phyloP scores from a whole-genome alignment of 2,113 vertebrate species.

The Aptenodytes forsteri region DNA sequence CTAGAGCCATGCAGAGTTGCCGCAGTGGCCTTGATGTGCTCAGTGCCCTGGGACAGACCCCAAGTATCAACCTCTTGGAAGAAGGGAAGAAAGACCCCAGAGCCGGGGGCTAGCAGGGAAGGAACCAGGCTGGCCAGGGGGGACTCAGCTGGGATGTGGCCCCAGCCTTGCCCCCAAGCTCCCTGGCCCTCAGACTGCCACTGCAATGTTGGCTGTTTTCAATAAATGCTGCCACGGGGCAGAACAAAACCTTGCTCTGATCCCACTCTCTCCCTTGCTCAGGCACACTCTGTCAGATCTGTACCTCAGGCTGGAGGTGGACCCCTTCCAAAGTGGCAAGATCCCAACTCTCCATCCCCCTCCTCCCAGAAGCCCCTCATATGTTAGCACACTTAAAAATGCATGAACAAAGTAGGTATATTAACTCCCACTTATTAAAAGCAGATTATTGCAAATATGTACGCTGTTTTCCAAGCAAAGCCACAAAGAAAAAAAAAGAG shows the following conservation, averaged over 20 bases:
- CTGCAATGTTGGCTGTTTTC: background rate
- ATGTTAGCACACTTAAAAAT: background rate
- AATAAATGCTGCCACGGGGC: background rate
- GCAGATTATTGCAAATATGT: background rate
- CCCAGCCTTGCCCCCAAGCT: background rate
- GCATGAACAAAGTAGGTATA: background rate
- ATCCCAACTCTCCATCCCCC: background rate
- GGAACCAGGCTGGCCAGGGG: background rate
- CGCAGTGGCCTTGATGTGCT: rapidly evolving
- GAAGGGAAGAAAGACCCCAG: background rate
- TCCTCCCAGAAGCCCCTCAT: background rate
- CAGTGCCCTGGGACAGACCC: background rate
- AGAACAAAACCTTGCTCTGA: background rate
- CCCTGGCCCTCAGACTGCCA: background rate
- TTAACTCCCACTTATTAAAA: background rate
- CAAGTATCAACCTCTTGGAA: background rate
- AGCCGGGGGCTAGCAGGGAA: background rate
- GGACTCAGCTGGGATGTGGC: background rate
- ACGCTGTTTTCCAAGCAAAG: background rate
- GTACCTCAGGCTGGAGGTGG: background rate
- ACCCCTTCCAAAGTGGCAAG: background rate
- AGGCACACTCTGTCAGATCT: background rate
- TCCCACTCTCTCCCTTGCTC: background rate
- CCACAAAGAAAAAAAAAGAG: background rate
- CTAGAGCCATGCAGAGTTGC: rapidly evolving